A percentile compares a stretch with the other conserved stretches of the same genome.
Evolutionary conservation across 35 echinoderm and acorn worm genomes (phyloP).

Genomic region (Patiria miniata): DNA sequence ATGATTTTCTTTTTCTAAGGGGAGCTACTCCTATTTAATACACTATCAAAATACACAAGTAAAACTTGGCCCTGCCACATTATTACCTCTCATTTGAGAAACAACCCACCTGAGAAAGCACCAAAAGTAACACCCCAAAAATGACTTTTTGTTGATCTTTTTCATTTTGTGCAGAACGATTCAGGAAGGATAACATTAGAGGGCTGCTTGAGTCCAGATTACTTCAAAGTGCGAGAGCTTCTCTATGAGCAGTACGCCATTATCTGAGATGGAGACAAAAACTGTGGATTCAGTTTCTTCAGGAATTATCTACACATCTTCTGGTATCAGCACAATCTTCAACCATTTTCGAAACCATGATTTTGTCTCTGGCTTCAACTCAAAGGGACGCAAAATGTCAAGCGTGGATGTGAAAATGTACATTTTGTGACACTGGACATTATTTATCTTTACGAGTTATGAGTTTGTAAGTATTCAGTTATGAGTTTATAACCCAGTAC

Average conservation of each 20-base stretch:
- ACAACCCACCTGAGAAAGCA: no score
- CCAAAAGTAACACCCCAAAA: no score
- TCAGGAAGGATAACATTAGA: slow-evolving; percentile 78
- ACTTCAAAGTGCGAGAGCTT: slow-evolving; percentile 85
- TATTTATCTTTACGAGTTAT: neutral
- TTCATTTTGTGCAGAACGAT: slow-evolving; percentile 75
- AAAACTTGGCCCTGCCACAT: no score
- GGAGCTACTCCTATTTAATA: no score
- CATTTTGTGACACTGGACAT: neutral
- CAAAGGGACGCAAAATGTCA: neutral
- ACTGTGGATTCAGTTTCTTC: neutral
- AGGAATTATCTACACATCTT: neutral
- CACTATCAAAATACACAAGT: no score
- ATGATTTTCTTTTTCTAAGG: no score
- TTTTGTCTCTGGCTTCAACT: neutral
- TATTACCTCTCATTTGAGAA: no score
- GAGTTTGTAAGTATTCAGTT: no score
- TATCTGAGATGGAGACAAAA: slow-evolving; percentile 51
- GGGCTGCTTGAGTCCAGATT: slow-evolving; percentile 84
- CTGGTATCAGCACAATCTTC: neutral
- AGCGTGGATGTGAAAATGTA: neutral
- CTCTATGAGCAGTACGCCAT: slow-evolving; percentile 98
- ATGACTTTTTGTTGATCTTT: neutral
- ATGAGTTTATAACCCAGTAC: no score
- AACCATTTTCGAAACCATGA: no score